phyloP scores from a whole-genome alignment of 1,140 invertebrate genomes.

The Platorchestia sp. region DNA sequence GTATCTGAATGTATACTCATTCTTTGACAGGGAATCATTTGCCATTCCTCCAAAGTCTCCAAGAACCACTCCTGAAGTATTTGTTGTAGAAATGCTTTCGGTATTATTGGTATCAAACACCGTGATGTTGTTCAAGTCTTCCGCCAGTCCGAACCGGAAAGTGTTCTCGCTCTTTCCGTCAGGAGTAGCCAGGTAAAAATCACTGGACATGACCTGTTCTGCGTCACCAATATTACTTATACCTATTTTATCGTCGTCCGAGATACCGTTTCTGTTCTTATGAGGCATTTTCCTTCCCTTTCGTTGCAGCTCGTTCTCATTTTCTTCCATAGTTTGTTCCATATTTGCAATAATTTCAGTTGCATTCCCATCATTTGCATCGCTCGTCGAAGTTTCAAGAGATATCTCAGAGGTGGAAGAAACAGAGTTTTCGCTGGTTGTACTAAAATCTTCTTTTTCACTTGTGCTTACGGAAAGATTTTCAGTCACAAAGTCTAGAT shows the following conservation, averaged over 20 bases:
- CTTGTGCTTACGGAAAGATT: neutral
- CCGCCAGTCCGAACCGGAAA: neutral
- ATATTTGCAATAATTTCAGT: neutral
- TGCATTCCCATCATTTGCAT: neutral
- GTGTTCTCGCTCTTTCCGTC: neutral
- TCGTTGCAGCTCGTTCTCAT: neutral
- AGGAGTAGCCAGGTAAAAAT: neutral
- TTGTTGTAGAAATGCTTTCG: neutral
- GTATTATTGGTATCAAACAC: constrained; percentile 22
- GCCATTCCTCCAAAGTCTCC: constrained; percentile 7
- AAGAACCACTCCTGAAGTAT: neutral
- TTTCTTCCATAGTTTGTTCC: neutral
- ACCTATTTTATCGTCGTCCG: neutral
- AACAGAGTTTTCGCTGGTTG: neutral
- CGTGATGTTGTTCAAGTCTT: neutral
- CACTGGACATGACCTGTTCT: neutral
- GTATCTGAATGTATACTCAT: constrained; percentile 30
- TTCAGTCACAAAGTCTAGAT: neutral
- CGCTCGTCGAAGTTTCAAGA: neutral
- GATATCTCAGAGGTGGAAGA: neutral
- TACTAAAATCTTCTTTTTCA: neutral
- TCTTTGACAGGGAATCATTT: neutral
- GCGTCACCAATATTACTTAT: neutral
- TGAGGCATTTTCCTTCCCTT: neutral
- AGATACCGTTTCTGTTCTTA: neutral